These are phyloP conservation scores for Coptotermes formosanus DNA, from an alignment of 1,140 invertebrate genomes.

Conservation along the genomic window DNA sequence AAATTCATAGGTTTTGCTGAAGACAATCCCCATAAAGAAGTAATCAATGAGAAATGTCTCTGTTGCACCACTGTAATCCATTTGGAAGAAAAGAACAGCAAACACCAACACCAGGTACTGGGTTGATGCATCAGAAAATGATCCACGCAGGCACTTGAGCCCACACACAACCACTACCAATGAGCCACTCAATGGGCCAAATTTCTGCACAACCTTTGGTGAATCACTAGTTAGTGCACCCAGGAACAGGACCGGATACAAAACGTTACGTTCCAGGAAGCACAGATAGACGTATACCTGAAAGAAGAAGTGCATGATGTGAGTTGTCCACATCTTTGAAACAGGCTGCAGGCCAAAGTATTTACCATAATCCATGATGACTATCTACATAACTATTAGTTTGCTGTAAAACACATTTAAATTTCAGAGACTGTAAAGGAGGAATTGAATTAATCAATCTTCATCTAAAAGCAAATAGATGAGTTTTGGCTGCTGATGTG, in stretches of 20 bases:
- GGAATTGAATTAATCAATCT: no score
- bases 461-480: no score
- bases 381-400: no score
- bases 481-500: no score
- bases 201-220: conserved; percentile 68
- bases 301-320: conserved; percentile 39
- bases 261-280: conserved; percentile 88
- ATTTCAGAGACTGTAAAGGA: no score
- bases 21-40: conserved; percentile 85
- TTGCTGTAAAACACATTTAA: no score
- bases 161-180: conserved; percentile 85
- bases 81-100: conserved; percentile 84
- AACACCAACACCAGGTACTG: conserved; percentile 93
- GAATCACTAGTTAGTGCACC: conserved; percentile 86
- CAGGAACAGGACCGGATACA: conserved; percentile 89
- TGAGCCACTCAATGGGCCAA: conserved; percentile 73
- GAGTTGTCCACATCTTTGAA: no score
- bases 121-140: conserved; percentile 88
- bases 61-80: conserved; percentile 71
- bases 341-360: no score
- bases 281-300: conserved; percentile 86
- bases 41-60: conserved; percentile 93
- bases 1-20: conserved; percentile 82
- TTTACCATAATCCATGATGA: no score
- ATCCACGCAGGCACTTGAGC: conserved; percentile 83